These are phyloP conservation scores for Melanophora roralis DNA, from an alignment of 2,888 invertebrate species.

Conservation along the genomic window DNA sequence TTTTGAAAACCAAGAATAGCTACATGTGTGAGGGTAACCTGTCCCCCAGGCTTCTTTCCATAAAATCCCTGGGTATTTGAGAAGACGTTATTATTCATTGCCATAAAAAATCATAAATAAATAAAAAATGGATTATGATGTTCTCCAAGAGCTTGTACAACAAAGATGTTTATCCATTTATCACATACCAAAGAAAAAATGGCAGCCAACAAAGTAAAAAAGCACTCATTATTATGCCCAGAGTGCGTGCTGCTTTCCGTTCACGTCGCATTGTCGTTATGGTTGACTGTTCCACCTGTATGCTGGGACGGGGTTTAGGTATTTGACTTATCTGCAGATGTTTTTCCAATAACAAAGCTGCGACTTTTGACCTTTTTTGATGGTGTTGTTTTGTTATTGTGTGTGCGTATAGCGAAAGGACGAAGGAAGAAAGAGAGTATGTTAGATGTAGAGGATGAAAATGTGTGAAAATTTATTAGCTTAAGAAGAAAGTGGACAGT, in stretches of 20 bases:
- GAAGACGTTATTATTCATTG: too few relatives aligned
- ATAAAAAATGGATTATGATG: neutral
- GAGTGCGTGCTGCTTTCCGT: conserved; percentile 92
- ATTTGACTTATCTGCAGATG: conserved; percentile 94
- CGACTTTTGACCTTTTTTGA: conserved; percentile 87
- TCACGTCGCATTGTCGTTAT: conserved; percentile 93
- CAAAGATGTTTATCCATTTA: neutral
- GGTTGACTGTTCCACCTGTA: conserved; percentile 85
- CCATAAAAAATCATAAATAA: neutral
- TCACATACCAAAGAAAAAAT: conserved; percentile 91
- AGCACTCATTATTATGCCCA: conserved; percentile 97
- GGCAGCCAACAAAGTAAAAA: conserved; percentile 97
- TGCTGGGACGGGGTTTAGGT: conserved; percentile 83
- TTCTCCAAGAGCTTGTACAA: too few relatives aligned
- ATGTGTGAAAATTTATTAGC: conserved; percentile 55
- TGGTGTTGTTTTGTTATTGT: neutral
- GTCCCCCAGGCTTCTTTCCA: too few relatives aligned
- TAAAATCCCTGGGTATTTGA: neutral
- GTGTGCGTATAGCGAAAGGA: neutral
- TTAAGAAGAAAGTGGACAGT: conserved; percentile 16
- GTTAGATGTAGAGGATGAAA: conserved; percentile 29
- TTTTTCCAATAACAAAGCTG: conserved; percentile 90
- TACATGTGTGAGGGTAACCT: too few relatives aligned
- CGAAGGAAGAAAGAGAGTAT: neutral
- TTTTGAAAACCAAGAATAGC: too few relatives aligned